Evolutionary conservation across 2,888 invertebrate species (phyloP), one percentile per base, ranked within the genome.

Genomic region (Strigamia maritima): DNA sequence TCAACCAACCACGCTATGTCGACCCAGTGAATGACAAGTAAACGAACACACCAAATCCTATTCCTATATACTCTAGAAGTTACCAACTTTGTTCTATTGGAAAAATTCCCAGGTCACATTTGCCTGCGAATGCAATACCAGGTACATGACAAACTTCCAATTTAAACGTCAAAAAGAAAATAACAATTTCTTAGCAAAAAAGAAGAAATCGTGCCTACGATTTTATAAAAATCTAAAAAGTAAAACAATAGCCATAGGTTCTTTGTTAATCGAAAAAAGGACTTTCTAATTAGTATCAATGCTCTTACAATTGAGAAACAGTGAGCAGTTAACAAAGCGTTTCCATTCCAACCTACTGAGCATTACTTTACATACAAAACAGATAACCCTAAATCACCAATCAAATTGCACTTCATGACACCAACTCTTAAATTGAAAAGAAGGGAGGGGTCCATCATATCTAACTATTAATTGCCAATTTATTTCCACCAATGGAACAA

Each of bases 21-120:
- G 70, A 70, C 70, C 70, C 28, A 70, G 70, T 70, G 70, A 70
- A 70, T 70, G 70, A 70, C 70, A 70, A 70, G 70, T 70, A 70
- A 70, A 70, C 70, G 70, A 70, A 70, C 70, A 70, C 70, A 70
- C 28, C 70, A 70, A 70, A 70, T 70, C 70, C 70, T 70, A 8
- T 70, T 26, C 28, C 70, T 70, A 70, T 70, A 28, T 4, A 70
- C 70, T n/a, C n/a, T 26, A 4, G 2, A 26, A 70, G 26, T 70
- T 26, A n/a, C 26, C 70, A 26, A 70, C 12, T 22, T 65, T 65
- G 19, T 28, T 70, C 70, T 54, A 28, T 70, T 70, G 70, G 28
- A 70, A 70, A 54, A 54, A 54, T 54, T 54, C 54, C 54, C 54
- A 54, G 19, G 54, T 19, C 19, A 19, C n/a, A 54, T 54, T 54